Evolutionary conservation across 2,888 invertebrate genomes (phyloP).

Genomic region (Neoscelio sp.): DNA sequence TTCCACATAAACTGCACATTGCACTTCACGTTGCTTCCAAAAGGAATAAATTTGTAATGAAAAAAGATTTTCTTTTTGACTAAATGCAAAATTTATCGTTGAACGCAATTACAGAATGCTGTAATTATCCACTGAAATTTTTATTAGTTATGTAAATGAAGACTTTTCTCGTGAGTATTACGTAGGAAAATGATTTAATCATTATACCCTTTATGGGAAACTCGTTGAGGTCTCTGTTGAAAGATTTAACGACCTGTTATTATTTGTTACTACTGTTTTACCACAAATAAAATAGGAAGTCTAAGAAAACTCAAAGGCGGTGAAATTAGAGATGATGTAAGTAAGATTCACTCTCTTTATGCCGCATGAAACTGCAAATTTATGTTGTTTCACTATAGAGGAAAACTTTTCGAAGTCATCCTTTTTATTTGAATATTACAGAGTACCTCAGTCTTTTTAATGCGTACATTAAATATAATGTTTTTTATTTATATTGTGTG

Average conservation of each 20-base stretch:
- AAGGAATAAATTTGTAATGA: too few species aligned
- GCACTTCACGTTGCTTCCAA: too few species aligned
- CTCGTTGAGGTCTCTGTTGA: constrained; percentile 34
- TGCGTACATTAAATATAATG: too few species aligned
- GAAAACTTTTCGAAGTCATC: not conserved
- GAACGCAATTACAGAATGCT: constrained; percentile 5
- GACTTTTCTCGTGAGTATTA: constrained; percentile 9
- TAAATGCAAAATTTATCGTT: not conserved
- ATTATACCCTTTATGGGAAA: constrained; percentile 49
- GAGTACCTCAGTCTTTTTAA: too few species aligned
- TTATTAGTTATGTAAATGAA: constrained; percentile 22
- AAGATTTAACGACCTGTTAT: constrained; percentile 41
- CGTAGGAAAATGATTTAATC: constrained; percentile 22
- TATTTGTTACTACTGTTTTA: constrained; percentile 38
- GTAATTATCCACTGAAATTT: constrained; percentile 10
- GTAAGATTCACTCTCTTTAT: constrained; percentile 44
- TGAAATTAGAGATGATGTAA: constrained; percentile 59
- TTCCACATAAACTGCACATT: too few species aligned
- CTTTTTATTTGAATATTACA: too few species aligned
- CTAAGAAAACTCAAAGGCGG: constrained; percentile 33
- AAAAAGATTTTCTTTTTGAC: too few species aligned
- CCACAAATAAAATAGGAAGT: constrained; percentile 56
- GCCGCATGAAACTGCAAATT: constrained; percentile 8
- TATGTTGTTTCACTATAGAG: not conserved
- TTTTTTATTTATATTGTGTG: too few species aligned